Base-by-base conservation (phyloP, 2,888 invertebrate genomes). In the Standfussiana lucernea region DNA sequence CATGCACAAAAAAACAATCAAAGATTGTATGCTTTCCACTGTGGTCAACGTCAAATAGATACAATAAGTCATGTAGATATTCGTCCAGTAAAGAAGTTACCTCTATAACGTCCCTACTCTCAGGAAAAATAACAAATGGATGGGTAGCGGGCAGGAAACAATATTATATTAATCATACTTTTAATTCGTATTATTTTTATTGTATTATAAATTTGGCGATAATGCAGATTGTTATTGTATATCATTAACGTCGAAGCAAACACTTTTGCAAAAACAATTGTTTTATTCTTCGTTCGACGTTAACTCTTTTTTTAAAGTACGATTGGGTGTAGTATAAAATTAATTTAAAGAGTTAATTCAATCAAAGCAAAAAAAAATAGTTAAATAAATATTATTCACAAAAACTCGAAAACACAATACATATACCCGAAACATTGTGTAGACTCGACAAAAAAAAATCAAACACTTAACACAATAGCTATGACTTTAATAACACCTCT, bases 401-500 rank as follows among this genome's bases (percentile, higher is more conserved):
- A 74, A 71, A 61, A 32, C n/a, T 56, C 40, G 32, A 56, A 74
- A 45, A 18, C 18, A 45, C 45, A 45, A 15, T 18, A n/a, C n/a
- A n/a, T n/a, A 45, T 18, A 62, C n/a, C 24, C 15, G 10, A 56
- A 72, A 67, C 1, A 28, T 47, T 67, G n/a, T 65, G 28, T 37
- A 50, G 59, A 66, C 40, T 45, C 15, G 32, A 10, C 15, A 24
- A 53, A 59, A 28, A 75, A 62, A 42, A 45, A 62, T 47, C 13
- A 18, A 15, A 61, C 50, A 66, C 70, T 67, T 50, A 28, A 68
- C 21, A 73, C 61, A 80, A 85, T 79, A 74, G 66, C 68, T 70
- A 80, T 74, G 64, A 75, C 72, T 81, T 77, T 77, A 79, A 77
- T 77, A 79, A 68, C n/a, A 80, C 71, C 72, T 69, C 72, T 56